Evolutionary conservation across 1,140 invertebrate species (phyloP).

Genomic region (Onthophagus taurus): DNA sequence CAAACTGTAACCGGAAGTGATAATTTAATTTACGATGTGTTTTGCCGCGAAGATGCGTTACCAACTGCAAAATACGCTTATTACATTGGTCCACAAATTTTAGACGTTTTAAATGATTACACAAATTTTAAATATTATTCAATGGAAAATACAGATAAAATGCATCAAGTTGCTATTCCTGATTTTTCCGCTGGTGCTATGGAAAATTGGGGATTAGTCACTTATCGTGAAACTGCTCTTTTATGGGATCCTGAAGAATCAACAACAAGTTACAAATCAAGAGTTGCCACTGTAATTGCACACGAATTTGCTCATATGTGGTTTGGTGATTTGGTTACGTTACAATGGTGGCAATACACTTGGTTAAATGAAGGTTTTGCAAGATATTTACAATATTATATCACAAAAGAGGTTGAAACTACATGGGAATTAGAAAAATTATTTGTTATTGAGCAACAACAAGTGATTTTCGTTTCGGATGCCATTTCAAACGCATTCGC

Average conservation of each 20-base stretch:
- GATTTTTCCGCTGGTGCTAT: constrained; percentile 80
- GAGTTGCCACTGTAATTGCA: constrained; percentile 43
- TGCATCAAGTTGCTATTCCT: constrained; percentile 58
- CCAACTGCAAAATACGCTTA: constrained; percentile 52
- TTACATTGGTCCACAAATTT: constrained; percentile 38
- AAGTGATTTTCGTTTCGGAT: constrained; percentile 31
- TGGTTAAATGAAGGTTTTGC: constrained; percentile 47
- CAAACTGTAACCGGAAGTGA: constrained; percentile 44
- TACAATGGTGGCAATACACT: constrained; percentile 41
- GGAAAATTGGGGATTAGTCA: constrained; percentile 83
- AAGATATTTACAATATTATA: constrained; percentile 37
- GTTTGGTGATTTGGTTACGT: constrained; percentile 61
- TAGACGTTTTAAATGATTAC: constrained; percentile 38
- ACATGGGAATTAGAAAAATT: constrained; percentile 27
- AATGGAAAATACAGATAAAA: constrained; percentile 24
- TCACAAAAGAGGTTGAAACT: constrained; percentile 17
- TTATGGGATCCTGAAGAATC: constrained; percentile 43
- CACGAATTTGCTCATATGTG: constrained; percentile 60
- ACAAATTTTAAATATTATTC: constrained; percentile 41
- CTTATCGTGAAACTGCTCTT: constrained; percentile 60
- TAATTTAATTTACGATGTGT: constrained; percentile 68
- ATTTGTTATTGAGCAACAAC: constrained; percentile 42
- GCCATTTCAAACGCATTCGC: constrained; percentile 20
- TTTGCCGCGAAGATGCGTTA: constrained; percentile 60
- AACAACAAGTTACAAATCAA: constrained; percentile 38